phyloP scores from a whole-genome alignment of 2,888 invertebrate species.

The Adineta ricciae region DNA sequence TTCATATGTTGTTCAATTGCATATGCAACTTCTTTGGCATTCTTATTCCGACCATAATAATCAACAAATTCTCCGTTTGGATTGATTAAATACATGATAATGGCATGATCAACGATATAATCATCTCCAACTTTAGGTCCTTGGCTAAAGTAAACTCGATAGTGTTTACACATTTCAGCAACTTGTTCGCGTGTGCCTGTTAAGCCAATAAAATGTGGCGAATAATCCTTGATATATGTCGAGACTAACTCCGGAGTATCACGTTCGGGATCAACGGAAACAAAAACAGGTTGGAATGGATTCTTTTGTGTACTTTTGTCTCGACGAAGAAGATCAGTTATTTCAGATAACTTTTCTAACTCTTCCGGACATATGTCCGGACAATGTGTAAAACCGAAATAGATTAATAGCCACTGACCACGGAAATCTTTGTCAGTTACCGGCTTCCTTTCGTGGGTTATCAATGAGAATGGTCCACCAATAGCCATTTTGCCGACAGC shows the following conservation, averaged over 20 bases:
- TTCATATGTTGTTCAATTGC: slow-evolving; percentile 65
- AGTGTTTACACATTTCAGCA: slow-evolving; percentile 71
- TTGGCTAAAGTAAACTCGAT: slow-evolving; percentile 87
- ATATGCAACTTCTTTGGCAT: slow-evolving; percentile 64
- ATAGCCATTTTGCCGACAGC: slow-evolving; percentile 33
- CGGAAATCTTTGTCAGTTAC: slow-evolving; percentile 72
- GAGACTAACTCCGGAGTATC: slow-evolving; percentile 74
- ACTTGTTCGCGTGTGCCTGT: slow-evolving; percentile 69
- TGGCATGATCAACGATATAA: slow-evolving; percentile 96
- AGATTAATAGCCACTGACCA: slow-evolving; percentile 87
- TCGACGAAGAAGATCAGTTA: slow-evolving; percentile 57
- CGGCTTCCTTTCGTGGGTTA: slow-evolving; percentile 50
- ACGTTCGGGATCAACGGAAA: slow-evolving; percentile 86
- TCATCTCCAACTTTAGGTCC: slow-evolving; percentile 89
- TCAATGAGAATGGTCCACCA: slow-evolving; percentile 67
- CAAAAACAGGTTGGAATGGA: slow-evolving; percentile 65
- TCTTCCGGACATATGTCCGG: slow-evolving; percentile 99
- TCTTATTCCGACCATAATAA: slow-evolving; percentile 84
- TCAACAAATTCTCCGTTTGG: slow-evolving; percentile 93
- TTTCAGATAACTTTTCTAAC: slow-evolving; percentile 80
- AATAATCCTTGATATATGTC: slow-evolving; percentile 77
- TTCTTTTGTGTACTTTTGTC: slow-evolving; percentile 24
- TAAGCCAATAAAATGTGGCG: slow-evolving; percentile 75
- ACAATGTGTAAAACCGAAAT: slow-evolving; percentile 98
- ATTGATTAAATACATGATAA: slow-evolving; percentile 86